A percentile compares a stretch with the other conserved stretches of the same genome.
phyloP scores from a whole-genome alignment of 2,888 invertebrate genomes.

The Heliconius ethilla region DNA sequence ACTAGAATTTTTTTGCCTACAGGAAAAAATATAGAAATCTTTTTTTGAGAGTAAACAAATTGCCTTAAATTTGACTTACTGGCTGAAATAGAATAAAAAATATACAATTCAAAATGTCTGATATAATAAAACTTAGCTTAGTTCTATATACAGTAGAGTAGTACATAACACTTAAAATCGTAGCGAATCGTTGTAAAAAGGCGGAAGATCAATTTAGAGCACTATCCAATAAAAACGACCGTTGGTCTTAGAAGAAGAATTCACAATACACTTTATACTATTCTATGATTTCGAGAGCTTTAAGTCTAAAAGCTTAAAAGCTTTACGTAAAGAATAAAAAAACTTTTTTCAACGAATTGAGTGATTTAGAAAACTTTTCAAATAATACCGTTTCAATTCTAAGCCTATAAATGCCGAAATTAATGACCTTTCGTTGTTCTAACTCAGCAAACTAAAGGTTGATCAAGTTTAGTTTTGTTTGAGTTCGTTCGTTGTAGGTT shows the following conservation, averaged over 20 bases:
- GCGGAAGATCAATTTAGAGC: not conserved
- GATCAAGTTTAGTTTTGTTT: not conserved
- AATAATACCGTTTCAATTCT: not conserved
- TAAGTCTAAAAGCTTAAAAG: not conserved
- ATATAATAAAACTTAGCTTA: not conserved
- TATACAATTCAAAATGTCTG: not conserved
- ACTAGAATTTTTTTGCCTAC: too few species aligned
- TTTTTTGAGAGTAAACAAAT: not conserved
- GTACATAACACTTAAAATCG: conserved; percentile 2
- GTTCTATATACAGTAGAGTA: not conserved
- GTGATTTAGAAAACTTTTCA: conserved; percentile 5
- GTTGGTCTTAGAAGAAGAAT: conserved; percentile 8
- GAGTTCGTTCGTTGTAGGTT: too few species aligned
- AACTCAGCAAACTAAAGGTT: conserved; percentile 8
- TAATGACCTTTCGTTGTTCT: conserved; percentile 4
- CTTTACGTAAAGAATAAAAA: conserved; percentile 2
- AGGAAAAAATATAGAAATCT: too few species aligned
- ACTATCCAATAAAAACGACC: conserved; percentile 3
- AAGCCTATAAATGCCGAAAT: conserved; percentile 10
- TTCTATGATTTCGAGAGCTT: not conserved
- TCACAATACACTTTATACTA: conserved; percentile 4
- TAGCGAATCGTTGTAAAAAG: not conserved
- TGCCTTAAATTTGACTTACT: not conserved
- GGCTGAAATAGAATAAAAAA: not conserved
- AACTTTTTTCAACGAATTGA: conserved; percentile 6